Evolutionary conservation across 2,797 vertebrate species (phyloP), one percentile per base, ranked within the genome.

Genomic region (Pseudochromis fuscus): DNA sequence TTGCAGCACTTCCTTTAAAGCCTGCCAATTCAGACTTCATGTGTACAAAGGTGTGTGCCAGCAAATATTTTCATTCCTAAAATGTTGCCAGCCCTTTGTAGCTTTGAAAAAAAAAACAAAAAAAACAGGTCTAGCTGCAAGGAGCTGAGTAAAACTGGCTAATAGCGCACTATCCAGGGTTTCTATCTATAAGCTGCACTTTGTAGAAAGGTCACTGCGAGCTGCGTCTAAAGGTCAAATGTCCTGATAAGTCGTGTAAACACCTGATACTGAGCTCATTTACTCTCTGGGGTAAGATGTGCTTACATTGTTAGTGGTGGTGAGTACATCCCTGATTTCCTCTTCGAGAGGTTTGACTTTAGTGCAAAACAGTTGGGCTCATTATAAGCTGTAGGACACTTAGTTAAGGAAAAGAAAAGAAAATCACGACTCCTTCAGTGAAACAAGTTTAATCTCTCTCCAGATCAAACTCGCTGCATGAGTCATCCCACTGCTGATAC

Each of bases 401-500:
- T 48, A 51, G 16, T 21, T 49, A 60, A 44, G 31, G 16, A 33
- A 45, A 46, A 46, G 23, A 49, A 23, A 21, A 1, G 0, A 40
- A 40, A 42, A n/a, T 16, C 13, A 67, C 6, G 4, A 50, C 30
- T 63, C 18, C 3, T n/a, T 40, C 2, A 52, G 35, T n/a, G 35
- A 25, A 65, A 46, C 10, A 15, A 44, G 31, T 21, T 63, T 55
- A 50, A 75, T 84, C 71, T 46, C 24, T 9, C 11, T 42, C 48
- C 25, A 15, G 45, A 85, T 78, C 55, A 10, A 48, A 40, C 46
- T 66, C 19, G 8, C 27, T 58, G 50, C 38, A 56, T 78, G 78
- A 84, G 66, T 88, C 83, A 88, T 64, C 37, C 53, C 38, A 38
- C 61, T 48, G 65, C 25, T 71, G 82, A 76, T 38, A 79, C 46